These are phyloP conservation scores for Anguilla rostrata DNA, from an alignment of 2,113 vertebrate genomes.

Conservation along the genomic window DNA sequence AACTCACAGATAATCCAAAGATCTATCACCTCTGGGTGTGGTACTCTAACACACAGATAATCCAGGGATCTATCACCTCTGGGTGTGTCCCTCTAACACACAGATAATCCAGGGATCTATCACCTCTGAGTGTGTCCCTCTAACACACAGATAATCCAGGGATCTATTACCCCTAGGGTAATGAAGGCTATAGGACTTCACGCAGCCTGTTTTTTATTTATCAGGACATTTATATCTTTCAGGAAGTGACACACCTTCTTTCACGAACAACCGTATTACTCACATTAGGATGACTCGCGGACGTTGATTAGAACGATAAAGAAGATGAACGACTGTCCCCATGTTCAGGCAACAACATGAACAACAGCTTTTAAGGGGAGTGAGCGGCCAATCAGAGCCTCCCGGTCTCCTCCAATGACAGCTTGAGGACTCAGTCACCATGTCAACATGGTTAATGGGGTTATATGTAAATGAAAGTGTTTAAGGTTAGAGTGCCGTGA, in stretches of 20 bases:
- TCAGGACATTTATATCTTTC: neutral
- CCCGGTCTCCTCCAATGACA: neutral
- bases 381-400: neutral
- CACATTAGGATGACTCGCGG: neutral
- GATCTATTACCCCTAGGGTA: neutral
- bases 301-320: constrained; percentile 8
- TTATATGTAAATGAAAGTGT: neutral
- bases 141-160: too few relatives aligned
- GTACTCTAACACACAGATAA: too few relatives aligned
- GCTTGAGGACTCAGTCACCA: neutral
- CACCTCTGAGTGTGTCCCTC: too few relatives aligned
- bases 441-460: neutral
- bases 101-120: too few relatives aligned
- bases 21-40: too few relatives aligned
- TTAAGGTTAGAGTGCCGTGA: neutral
- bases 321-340: neutral
- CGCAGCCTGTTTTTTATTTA: neutral
- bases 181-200: neutral
- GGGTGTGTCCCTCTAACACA: too few relatives aligned
- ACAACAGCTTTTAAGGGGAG: neutral
- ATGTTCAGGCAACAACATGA: neutral
- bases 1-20: too few relatives aligned
- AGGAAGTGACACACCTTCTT: neutral
- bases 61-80: too few relatives aligned
- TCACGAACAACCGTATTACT: neutral